Base-by-base conservation (phyloP, 2,797 vertebrate genomes). In the Margarornis squamiger region DNA sequence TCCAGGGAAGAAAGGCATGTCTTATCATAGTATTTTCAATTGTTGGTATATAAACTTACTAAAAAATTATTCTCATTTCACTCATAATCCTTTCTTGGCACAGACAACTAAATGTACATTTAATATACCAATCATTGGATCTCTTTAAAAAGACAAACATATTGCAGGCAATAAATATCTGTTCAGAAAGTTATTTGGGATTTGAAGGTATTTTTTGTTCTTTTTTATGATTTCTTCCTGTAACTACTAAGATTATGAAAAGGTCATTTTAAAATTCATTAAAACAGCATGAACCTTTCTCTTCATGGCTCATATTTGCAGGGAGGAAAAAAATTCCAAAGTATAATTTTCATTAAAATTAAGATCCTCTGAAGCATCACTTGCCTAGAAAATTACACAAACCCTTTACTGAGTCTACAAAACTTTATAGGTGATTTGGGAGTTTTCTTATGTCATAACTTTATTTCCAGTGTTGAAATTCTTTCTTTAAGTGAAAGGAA, bases 251-350 rank as follows among this genome's bases (percentile, higher is more conserved):
- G 16, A 94, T 51, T 84, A 84, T 2, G 3, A 72, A 95, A 92
- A 88, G 65, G 79, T 86, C 7, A 81, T 62, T 90, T 90, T 89
- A 16, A 14, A 80, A 86, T 77, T 90, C n/a, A 93, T 88, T 92
- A 68, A 62, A 94, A 72, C 46, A 78, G 36, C 58, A 72, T 30
- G 15, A 86, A 68, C 43, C 74, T 90, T 79, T 86, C 43, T 43
- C n/a, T 88, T 86, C 10, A 10, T 26, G 7, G 21, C 23, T 79
- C 81, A 18, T 45, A 92, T 70, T 6, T 72, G 34, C 84, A 91
- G 22, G 14, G 12, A 67, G 17, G 4, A 6, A 34, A 49, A 46
- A 62, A 17, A 72, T 18, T 4, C 19, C 13, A 39, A 2, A 24
- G 18, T 21, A 4, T 30, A 6, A 75, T 68, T 86, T 86, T 81